These are phyloP conservation scores for Cladopsammia gracilis DNA, from an alignment of 64 coral and sea anemone species.

Conservation along the genomic window DNA sequence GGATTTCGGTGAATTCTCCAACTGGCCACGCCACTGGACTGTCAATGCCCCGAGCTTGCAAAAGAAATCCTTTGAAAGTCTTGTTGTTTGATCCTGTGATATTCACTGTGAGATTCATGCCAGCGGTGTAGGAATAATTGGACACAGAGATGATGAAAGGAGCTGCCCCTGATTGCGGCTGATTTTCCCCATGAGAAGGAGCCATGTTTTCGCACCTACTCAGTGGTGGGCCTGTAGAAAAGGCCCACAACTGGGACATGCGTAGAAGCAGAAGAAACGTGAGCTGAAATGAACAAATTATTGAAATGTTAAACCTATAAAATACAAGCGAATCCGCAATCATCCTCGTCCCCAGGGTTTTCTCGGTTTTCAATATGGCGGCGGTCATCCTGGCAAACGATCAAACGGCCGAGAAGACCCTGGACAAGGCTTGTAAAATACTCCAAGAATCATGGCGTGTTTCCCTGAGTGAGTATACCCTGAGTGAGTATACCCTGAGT, in stretches of 20 bases:
- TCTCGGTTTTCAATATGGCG: too few species aligned
- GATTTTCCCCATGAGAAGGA: neutral
- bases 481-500: too few species aligned
- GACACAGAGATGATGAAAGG: conserved; percentile 76
- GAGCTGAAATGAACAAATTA: neutral
- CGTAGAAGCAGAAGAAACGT: conserved; percentile 21
- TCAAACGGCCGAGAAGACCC: too few species aligned
- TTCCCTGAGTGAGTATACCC: too few species aligned
- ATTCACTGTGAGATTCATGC: conserved; percentile 62
- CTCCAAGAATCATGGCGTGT: too few species aligned
- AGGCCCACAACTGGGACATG: conserved; percentile 12
- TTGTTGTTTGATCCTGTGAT: conserved; percentile 35
- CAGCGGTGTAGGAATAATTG: conserved; percentile 59
- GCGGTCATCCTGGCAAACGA: too few species aligned
- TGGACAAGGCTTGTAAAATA: too few species aligned
- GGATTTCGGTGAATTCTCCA: conserved; percentile 38
- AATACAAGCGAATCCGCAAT: too few species aligned
- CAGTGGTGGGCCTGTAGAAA: conserved; percentile 52
- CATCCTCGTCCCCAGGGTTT: too few species aligned
- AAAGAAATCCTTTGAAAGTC: conserved; percentile 78
- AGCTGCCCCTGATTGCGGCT: neutral
- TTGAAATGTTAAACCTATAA: too few species aligned
- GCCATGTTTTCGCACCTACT: conserved; percentile 55
- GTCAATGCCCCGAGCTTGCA: conserved; percentile 65
- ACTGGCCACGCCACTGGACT: conserved; percentile 40